These are phyloP conservation scores for Epinotia nisella DNA, from an alignment of 2,888 invertebrate genomes.

Conservation along the genomic window DNA sequence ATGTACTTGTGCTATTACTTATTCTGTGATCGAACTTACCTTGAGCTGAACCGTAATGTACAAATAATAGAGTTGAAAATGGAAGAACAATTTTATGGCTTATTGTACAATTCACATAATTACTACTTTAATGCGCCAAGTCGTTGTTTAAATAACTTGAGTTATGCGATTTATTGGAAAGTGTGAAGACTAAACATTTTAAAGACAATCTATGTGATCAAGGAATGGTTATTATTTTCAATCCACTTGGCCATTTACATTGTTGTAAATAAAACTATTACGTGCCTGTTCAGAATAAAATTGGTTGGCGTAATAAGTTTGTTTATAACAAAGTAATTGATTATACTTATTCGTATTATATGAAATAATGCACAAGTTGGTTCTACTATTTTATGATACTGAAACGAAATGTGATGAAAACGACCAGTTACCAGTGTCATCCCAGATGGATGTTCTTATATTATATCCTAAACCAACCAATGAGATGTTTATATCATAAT, in stretches of 20 bases:
- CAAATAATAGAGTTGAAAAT: no score
- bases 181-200: not conserved
- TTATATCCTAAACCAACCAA: not conserved
- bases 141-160: not conserved
- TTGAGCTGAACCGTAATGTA: no score
- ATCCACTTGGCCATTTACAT: not conserved
- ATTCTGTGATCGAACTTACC: no score
- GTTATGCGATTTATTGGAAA: not conserved
- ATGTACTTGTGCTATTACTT: no score
- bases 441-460: not conserved
- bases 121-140: not conserved
- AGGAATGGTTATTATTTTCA: not conserved
- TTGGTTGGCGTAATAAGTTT: conserved; percentile 9
- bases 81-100: no score
- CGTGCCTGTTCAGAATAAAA: conserved; percentile 7
- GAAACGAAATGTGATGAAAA: conserved; percentile 13
- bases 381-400: not conserved
- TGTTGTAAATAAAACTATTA: not conserved
- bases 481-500: not conserved
- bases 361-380: not conserved
- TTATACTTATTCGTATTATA: not conserved
- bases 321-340: not conserved
- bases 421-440: conserved; percentile 18
- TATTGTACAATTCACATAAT: not conserved
- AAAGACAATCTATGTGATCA: not conserved